phyloP scores from a whole-genome alignment of 2,888 invertebrate genomes.

The Lasioglossum lativentre region DNA sequence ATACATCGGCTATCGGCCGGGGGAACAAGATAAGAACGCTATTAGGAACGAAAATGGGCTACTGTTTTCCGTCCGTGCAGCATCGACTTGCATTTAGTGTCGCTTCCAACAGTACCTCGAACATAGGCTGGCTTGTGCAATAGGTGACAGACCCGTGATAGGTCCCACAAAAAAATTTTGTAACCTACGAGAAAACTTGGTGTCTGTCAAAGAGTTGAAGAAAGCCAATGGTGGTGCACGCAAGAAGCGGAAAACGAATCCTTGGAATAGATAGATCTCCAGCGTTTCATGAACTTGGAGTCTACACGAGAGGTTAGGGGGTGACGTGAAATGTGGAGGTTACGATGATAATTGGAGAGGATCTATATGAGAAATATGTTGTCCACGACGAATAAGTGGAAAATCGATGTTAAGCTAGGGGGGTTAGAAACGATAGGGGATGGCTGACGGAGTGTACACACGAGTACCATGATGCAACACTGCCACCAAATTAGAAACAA shows the following conservation, averaged over 20 bases:
- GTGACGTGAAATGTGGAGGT: not conserved
- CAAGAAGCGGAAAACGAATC: not conserved
- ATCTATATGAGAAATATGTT: not conserved
- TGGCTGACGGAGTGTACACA: not conserved
- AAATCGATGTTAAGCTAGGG: not conserved
- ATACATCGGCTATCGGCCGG: constrained; percentile 31
- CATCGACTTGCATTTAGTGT: not conserved
- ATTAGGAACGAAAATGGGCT: constrained; percentile 49
- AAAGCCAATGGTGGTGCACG: not conserved
- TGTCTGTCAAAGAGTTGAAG: not conserved
- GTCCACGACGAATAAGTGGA: not conserved
- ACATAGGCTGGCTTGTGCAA: not conserved
- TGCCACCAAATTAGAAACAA: not conserved
- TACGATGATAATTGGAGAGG: not conserved
- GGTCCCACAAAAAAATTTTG: not conserved
- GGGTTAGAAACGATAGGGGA: not conserved
- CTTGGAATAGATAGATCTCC: not conserved
- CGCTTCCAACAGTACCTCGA: not conserved
- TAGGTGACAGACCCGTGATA: not conserved
- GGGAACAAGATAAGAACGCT: constrained; percentile 51
- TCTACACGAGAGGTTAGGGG: not conserved
- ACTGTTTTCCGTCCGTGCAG: not conserved
- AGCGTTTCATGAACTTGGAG: not conserved
- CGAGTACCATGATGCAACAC: not conserved
- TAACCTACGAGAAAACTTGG: not conserved